phyloP scores from a whole-genome alignment of 2,113 vertebrate genomes.

The Eidolon helvum region DNA sequence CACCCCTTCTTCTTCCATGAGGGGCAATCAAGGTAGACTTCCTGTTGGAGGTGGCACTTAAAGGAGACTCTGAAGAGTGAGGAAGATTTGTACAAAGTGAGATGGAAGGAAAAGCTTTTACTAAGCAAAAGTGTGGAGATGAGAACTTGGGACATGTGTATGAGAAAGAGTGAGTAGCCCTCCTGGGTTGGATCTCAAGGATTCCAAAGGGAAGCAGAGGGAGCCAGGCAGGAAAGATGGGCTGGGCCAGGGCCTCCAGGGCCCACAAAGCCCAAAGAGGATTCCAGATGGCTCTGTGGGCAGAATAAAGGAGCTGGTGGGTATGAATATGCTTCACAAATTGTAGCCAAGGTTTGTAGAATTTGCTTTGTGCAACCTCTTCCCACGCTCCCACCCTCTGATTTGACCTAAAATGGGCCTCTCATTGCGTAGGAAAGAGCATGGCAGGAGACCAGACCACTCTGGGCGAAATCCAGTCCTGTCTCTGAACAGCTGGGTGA shows the following conservation, averaged over 20 bases:
- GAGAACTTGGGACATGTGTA: not conserved
- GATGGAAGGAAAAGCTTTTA: not conserved
- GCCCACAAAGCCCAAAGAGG: not conserved
- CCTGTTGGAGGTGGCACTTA: not conserved
- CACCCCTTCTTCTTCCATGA: not conserved
- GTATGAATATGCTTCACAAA: not conserved
- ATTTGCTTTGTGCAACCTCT: rapidly evolving
- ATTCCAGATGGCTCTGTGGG: not conserved
- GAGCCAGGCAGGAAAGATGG: not conserved
- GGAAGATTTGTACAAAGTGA: not conserved
- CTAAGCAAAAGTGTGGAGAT: not conserved
- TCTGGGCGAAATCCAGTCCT: not conserved
- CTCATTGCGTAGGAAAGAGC: not conserved
- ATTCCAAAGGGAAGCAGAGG: not conserved
- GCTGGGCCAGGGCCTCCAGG: not conserved
- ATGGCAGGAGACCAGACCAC: rapidly evolving
- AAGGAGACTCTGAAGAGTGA: not conserved
- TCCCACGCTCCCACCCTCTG: not conserved
- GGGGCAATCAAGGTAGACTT: not conserved
- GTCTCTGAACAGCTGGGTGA: not conserved
- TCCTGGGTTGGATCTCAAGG: not conserved
- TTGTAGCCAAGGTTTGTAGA: not conserved
- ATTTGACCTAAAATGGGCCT: not conserved
- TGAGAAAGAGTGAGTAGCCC: not conserved
- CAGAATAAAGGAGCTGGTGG: not conserved